Evolutionary conservation across 2,888 invertebrate species (phyloP).

Genomic region (Lycocerus yunnanus): DNA sequence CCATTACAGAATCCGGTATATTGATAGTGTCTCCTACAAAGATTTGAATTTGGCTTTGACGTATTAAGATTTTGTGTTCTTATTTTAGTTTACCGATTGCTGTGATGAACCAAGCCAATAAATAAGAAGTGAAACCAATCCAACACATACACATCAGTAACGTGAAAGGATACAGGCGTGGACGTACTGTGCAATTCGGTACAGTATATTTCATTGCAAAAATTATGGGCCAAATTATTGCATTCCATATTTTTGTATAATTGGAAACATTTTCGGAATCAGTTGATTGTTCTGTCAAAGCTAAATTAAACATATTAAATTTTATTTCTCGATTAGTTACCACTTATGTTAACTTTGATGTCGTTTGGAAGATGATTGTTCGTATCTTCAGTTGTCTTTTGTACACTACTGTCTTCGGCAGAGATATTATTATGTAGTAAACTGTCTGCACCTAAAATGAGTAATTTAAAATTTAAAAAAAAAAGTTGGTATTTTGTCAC

Average conservation of each 20-base stretch:
- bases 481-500: neutral
- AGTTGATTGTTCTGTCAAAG: neutral
- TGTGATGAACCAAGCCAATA: slow-evolving; percentile 80
- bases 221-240: slow-evolving; percentile 71
- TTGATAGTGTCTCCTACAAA: slow-evolving; percentile 69
- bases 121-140: slow-evolving; percentile 75
- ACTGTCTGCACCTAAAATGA: neutral
- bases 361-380: neutral
- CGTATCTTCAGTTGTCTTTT: neutral
- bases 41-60: neutral
- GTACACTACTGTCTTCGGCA: neutral
- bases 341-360: neutral
- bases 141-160: slow-evolving; percentile 76
- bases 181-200: slow-evolving; percentile 69
- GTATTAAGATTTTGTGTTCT: neutral
- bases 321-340: neutral
- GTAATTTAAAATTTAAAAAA: neutral
- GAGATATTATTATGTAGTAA: neutral
- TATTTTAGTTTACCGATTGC: slow-evolving; percentile 63
- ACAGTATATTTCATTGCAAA: slow-evolving; percentile 69
- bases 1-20: slow-evolving; percentile 80
- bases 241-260: slow-evolving; percentile 57
- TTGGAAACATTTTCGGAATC: slow-evolving; percentile 58
- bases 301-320: neutral
- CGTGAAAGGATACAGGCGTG: slow-evolving; percentile 64